Conservation (phyloP, 2,888 invertebrate species). For the Cheilosia soror region DNA sequence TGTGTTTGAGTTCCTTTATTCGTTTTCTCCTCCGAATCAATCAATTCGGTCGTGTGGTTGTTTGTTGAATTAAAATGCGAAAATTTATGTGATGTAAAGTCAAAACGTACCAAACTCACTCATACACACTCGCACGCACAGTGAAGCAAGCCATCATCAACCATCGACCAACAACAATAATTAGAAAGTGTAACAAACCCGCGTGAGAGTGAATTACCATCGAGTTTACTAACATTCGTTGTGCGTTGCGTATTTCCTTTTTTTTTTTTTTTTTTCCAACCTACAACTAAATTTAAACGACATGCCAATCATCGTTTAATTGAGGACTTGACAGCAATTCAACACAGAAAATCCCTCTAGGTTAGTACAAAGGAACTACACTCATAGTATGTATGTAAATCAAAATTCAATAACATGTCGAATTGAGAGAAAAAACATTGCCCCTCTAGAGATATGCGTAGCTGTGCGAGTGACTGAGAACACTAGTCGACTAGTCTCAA, state of each 20-base stretch:
- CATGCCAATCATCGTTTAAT: background rate
- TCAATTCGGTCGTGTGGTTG: constrained; percentile 24
- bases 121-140: constrained; percentile 7
- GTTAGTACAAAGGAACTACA: constrained; percentile 36
- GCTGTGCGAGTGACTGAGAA: constrained; percentile 27
- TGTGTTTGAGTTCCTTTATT: constrained; percentile 22
- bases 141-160: background rate
- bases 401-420: constrained; percentile 45
- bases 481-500: constrained; percentile 15
- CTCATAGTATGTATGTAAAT: constrained; percentile 5
- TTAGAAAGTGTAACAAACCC: constrained; percentile 56
- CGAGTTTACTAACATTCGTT: background rate
- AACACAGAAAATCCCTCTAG: constrained; percentile 31
- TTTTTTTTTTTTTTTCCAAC: background rate
- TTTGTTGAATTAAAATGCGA: constrained; percentile 23
- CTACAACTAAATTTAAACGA: background rate
- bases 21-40: constrained; percentile 33
- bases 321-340: background rate
- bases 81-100: constrained; percentile 49
- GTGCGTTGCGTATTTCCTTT: background rate
- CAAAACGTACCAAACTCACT: constrained; percentile 16
- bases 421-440: constrained; percentile 22
- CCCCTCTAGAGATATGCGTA: constrained; percentile 21
- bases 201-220: constrained; percentile 35
- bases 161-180: constrained; percentile 45